Evolutionary conservation across 2,888 invertebrate genomes (phyloP).

Genomic region (Dasypogon diadema): DNA sequence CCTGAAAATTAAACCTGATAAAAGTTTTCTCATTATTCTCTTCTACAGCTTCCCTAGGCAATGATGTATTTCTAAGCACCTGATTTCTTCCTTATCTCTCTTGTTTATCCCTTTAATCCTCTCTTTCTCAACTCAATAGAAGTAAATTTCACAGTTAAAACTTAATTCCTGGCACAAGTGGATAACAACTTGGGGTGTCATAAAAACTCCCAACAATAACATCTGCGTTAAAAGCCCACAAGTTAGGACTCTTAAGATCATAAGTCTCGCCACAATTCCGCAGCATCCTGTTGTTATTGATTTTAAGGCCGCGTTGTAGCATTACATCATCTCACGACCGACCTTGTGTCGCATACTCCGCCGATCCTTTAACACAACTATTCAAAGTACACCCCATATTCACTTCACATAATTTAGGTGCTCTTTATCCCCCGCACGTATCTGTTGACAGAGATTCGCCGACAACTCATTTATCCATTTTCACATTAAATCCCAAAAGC

Average conservation of each 20-base stretch:
- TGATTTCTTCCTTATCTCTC: too few species aligned
- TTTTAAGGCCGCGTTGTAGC: not conserved
- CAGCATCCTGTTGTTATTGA: not conserved
- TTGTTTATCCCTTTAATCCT: too few species aligned
- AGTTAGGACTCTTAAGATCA: not conserved
- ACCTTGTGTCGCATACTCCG: not conserved
- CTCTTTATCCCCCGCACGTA: slow-evolving; percentile 45
- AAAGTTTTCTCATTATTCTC: too few species aligned
- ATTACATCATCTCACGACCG: not conserved
- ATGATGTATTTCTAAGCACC: too few species aligned
- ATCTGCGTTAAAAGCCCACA: not conserved
- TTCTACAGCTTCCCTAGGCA: too few species aligned
- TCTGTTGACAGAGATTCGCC: slow-evolving; percentile 52
- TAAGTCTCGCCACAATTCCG: not conserved
- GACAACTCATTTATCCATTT: slow-evolving; percentile 56
- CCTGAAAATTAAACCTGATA: too few species aligned
- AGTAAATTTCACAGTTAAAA: too few species aligned
- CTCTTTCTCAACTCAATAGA: too few species aligned
- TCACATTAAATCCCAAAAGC: slow-evolving; percentile 55
- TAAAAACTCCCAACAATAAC: not conserved
- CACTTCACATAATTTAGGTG: slow-evolving; percentile 46
- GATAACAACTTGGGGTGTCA: not conserved
- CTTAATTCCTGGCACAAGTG: too few species aligned
- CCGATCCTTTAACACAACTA: slow-evolving; percentile 21
- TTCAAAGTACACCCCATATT: slow-evolving; percentile 25